Evolutionary conservation across 2,888 invertebrate species (phyloP), one percentile per base, ranked within the genome.

Genomic region (Cactoblastis cactorum): DNA sequence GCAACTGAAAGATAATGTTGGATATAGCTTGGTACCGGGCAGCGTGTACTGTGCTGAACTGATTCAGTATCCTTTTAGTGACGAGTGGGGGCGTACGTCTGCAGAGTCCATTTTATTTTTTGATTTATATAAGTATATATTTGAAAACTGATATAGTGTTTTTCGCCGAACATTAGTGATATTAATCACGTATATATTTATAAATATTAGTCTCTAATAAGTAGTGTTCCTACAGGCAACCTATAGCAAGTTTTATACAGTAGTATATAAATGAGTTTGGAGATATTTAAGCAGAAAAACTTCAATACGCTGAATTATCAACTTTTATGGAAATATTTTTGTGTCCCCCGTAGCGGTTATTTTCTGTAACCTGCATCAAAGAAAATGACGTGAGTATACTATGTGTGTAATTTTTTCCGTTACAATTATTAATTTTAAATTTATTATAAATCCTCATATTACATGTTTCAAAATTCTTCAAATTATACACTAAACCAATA

Each of bases 61-160:
- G 65, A 64, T 45, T 78, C 85, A 86, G 85, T 86, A 70, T 71
- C 71, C 71, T 68, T 79, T 76, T 71, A 73, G 77, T 53, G 60
- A 65, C 58, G 65, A 56, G 54, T 33, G 65, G 57, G 77, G 63
- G 62, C 62, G 72, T 74, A 76, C 85, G 85, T 67, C 51, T 59
- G 53, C 34, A 49, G 24, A 45, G 28, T 28, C 8, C 24, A 4
- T 43, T 28, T 28, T 28, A 32, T 28, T 43, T 3, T 28, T 43
- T 37, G 37, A 9, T 37, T 37, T 14, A 24, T 28, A n/a, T 28
- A 22, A 22, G 3, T 4, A 22, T 22, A 22, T 4, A 22, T 28
- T 28, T 9, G 1, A 9, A 9, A 6, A 28, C 9, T 6, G 5
- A 28, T 8, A 28, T 28, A 28, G 9, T 28, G 9, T 28, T 28